Evolutionary conservation across 2,888 invertebrate species (phyloP), one percentile per base, ranked within the genome.

Genomic region (Abrostola triplasia): DNA sequence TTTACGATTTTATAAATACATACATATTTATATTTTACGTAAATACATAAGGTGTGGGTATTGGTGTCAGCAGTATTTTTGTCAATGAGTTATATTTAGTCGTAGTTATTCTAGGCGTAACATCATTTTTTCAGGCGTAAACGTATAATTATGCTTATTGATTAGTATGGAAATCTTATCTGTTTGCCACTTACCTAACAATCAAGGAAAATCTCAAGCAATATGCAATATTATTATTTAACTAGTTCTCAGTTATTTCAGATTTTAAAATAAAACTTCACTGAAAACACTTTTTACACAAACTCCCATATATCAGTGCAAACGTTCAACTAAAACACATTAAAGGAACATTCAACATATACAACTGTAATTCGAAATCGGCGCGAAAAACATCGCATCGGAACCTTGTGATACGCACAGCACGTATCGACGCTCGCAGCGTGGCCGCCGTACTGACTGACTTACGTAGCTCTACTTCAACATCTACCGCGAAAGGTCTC

Each of bases 361-460:
- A 82, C 79, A 69, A 70, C 54, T 70, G 60, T 64, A 62, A 73
- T 71, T 76, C 76, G 78, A 80, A 80, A 79, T 83, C 77, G 84
- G 86, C 88, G 88, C 88, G 87, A 83, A 88, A 82, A 87, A 85
- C 84, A 87, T 86, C 84, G 85, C 73, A 78, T 76, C 64, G 58
- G 67, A 73, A 60, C 59, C 69, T 64, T 58, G 57, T 70, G 61
- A 62, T 54, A 63, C 73, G 64, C 68, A 66, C 73, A 64, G 79
- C 81, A 85, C 91, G 90, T 88, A 71, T 70, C 59, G 47, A 67
- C 86, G 74, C 78, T 68, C 67, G 73, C 74, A 86, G 83, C 88
- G 90, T 86, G 87, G 77, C 85, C 89, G 88, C 85, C 85, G 83
- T 82, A 92, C 92, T 92, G 89, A 77, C 84, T 85, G 77, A 58